Percentiles rank a stretch among this genome's conserved stretches.
Evolutionary conservation across 1,140 invertebrate genomes (phyloP).

Genomic region (Hylaeus volcanicus): DNA sequence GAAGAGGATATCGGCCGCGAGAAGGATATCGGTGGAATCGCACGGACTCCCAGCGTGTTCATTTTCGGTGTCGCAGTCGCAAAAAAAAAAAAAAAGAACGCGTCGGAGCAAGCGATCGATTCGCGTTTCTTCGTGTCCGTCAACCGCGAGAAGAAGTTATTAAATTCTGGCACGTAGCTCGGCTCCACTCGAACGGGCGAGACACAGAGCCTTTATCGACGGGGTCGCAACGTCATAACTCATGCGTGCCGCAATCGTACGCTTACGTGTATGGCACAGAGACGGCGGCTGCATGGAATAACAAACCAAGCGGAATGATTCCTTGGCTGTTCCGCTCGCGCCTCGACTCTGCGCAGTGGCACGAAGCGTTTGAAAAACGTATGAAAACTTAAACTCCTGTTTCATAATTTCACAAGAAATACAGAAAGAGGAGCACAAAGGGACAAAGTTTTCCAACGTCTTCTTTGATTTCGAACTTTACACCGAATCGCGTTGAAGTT

Average conservation of each 20-base stretch:
- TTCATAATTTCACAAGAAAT: too few species aligned
- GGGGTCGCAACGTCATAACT: slow-evolving; percentile 47
- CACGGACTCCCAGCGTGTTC: not conserved
- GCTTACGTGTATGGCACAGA: slow-evolving; percentile 37
- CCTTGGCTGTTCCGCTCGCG: slow-evolving; percentile 1
- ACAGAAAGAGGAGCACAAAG: too few species aligned
- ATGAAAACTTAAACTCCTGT: too few species aligned
- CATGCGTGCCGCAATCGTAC: slow-evolving; percentile 46
- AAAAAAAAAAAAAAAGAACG: not conserved
- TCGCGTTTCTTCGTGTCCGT: not conserved
- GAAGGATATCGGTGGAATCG: not conserved
- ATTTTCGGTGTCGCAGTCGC: not conserved
- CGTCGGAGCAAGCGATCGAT: not conserved
- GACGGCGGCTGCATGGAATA: slow-evolving; percentile 43
- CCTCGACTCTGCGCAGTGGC: too few species aligned
- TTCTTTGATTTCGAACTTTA: too few species aligned
- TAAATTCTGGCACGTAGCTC: slow-evolving; percentile 56
- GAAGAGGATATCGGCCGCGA: not conserved
- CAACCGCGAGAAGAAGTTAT: slow-evolving; percentile 23
- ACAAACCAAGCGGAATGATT: slow-evolving; percentile 31
- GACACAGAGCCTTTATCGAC: slow-evolving; percentile 44
- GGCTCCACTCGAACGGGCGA: slow-evolving; percentile 15
- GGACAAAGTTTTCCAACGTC: too few species aligned
- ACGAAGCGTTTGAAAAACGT: too few species aligned
- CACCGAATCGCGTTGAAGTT: too few species aligned